Evolutionary conservation across 1,140 invertebrate genomes (phyloP).

Genomic region (Frieseomelitta varia): DNA sequence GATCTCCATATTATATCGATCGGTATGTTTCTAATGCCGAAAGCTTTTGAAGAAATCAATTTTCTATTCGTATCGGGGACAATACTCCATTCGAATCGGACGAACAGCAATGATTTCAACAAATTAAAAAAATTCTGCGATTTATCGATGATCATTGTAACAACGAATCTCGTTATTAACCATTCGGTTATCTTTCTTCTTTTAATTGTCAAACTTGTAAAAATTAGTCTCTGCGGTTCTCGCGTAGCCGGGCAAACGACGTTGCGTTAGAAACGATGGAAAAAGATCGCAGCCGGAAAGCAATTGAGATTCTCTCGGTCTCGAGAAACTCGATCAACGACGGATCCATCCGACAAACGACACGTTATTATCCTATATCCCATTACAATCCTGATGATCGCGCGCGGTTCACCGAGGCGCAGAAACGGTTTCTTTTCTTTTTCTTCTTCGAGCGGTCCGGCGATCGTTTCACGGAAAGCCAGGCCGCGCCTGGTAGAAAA

Average conservation of each 20-base stretch:
- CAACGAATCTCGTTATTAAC: too few species aligned
- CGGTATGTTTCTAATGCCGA: too few species aligned
- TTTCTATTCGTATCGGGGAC: too few species aligned
- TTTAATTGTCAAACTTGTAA: neutral
- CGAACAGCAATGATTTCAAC: too few species aligned
- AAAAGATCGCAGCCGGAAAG: neutral
- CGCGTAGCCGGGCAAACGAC: neutral
- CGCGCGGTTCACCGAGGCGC: neutral
- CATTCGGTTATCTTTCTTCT: too few species aligned
- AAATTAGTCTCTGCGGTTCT: neutral
- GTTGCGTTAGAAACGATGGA: neutral
- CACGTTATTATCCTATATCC: slow-evolving; percentile 20
- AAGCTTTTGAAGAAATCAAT: too few species aligned
- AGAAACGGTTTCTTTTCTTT: neutral
- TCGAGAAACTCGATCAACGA: slow-evolving; percentile 1
- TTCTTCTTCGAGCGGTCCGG: neutral
- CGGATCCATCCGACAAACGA: neutral
- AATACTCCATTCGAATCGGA: too few species aligned
- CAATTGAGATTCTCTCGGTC: neutral
- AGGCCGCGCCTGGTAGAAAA: slow-evolving; percentile 14
- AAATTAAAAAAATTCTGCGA: neutral
- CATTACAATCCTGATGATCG: slow-evolving; percentile 7
- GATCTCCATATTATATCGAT: neutral
- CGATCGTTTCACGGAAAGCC: slow-evolving; percentile 48
- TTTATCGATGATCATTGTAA: too few species aligned